Conservation (phyloP, 2,888 invertebrate genomes). For the Parasteatoda lunata region DNA sequence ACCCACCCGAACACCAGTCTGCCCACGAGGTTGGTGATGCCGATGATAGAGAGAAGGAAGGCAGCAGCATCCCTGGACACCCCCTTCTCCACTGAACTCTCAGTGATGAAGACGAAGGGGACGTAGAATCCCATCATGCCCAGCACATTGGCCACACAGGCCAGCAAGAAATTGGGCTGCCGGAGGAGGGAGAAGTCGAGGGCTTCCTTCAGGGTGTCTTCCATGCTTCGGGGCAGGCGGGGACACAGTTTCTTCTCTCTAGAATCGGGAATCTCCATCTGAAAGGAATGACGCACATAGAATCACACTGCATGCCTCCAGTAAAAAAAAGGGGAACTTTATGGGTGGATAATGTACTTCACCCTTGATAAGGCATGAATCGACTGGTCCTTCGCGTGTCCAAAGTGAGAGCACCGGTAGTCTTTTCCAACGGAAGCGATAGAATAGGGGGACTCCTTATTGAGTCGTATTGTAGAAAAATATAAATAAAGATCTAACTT, state of each 20-base stretch:
- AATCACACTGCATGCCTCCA: too few species aligned
- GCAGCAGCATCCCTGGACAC: conserved; percentile 75
- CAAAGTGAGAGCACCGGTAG: too few species aligned
- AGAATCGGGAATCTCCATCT: too few species aligned
- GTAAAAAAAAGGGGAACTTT: too few species aligned
- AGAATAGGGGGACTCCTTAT: too few species aligned
- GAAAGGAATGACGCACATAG: too few species aligned
- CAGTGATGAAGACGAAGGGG: conserved; percentile 95
- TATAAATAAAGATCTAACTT: too few species aligned
- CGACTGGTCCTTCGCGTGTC: too few species aligned
- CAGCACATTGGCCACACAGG: conserved; percentile 94
- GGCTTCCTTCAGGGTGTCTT: conserved; percentile 78
- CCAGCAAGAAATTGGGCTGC: conserved; percentile 91
- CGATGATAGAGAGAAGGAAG: conserved; percentile 75
- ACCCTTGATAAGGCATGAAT: too few species aligned
- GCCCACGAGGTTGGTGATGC: conserved; percentile 93
- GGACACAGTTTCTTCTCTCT: conserved; percentile 3
- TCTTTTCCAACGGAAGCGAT: too few species aligned
- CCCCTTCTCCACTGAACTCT: conserved; percentile 82
- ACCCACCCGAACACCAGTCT: conserved; percentile 92
- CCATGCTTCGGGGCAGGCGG: conserved; percentile 59
- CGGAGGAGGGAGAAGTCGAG: conserved; percentile 90
- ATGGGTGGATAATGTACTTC: too few species aligned
- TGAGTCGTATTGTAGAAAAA: too few species aligned
- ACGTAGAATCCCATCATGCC: conserved; percentile 98